Evolutionary conservation across 1,140 invertebrate genomes (phyloP), one percentile per base, ranked within the genome.

Genomic region (Reticulitermes speratus): DNA sequence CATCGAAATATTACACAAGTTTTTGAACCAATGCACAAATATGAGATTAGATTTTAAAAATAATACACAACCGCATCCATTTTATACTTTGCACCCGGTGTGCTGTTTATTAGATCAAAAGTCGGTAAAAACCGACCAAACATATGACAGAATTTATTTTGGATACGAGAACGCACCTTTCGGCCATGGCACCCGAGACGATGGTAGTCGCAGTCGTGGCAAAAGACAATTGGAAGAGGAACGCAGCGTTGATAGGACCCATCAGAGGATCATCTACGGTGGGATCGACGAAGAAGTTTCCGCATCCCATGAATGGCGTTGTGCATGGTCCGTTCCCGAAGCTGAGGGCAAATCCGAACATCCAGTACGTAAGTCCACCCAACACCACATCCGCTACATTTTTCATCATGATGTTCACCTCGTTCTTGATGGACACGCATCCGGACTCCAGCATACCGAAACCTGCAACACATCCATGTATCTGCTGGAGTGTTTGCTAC

Each of bases 401-500:
- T 90, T 98, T 98, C 96, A 98, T 97, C 97, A 98, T 98, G n/a
- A 98, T 98, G 89, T 98, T 98, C 0, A 98, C 97, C 93, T 98
- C 97, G 89, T 98, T 98, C 91, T 98, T 98, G 48, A 97, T 93
- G 1, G 96, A 97, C 0, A 98, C 97, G 88, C 96, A 97, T 12
- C 97, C 97, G 1, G 96, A 97, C 90, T 98, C 97, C 85, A 98
- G 90, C 93, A 98, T 96, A 12, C 97, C 97, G 89, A 98, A 98
- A 84, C 97, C 96, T 97, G 52, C 45, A 55, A 55, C 52, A 55
- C 19, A 87, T 45, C 0, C n/a, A 11, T 12, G n/a, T 23, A 83
- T n/a, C 38, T 38, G 38, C 38, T 38, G 38, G 38, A 38, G 38
- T 38, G 38, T 38, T 38, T 38, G 38, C 38, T 38, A 38, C 38